These are phyloP conservation scores for Caenorhabditis latens DNA, from an alignment of 1,140 invertebrate species.

Conservation along the genomic window DNA sequence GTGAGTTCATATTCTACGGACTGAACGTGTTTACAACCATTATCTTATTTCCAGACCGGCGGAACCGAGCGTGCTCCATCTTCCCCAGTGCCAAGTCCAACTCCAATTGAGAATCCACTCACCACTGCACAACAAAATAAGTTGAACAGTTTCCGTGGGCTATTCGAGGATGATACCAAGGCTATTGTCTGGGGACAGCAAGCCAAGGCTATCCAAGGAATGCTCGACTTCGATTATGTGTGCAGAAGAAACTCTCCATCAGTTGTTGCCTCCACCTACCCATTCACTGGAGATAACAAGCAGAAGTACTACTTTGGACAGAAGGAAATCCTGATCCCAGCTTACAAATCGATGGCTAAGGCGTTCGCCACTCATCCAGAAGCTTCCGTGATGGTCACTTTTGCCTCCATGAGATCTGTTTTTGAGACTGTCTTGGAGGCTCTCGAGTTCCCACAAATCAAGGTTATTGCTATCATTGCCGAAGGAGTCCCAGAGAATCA, in stretches of 20 bases:
- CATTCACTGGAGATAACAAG: slow-evolving; percentile 97
- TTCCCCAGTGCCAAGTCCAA: not conserved
- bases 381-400: slow-evolving; percentile 97
- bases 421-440: slow-evolving; percentile 97
- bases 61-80: slow-evolving; percentile 63
- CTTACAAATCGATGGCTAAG: slow-evolving; percentile 97
- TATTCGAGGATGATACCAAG: slow-evolving; percentile 89
- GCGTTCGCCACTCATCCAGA: slow-evolving; percentile 94
- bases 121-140: slow-evolving; percentile 3
- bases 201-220: slow-evolving; percentile 89
- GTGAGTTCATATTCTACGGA: too few species aligned
- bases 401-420: slow-evolving; percentile 95
- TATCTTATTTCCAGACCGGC: slow-evolving; percentile 65
- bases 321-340: slow-evolving; percentile 92
- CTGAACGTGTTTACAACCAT: too few species aligned
- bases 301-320: slow-evolving; percentile 99
- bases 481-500: slow-evolving; percentile 99
- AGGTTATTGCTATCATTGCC: slow-evolving; percentile 97
- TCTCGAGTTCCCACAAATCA: slow-evolving; percentile 90
- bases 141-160: slow-evolving; percentile 57
- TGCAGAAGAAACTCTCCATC: slow-evolving; percentile 87
- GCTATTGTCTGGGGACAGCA: slow-evolving; percentile 99
- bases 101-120: slow-evolving; percentile 16
- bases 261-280: slow-evolving; percentile 96
- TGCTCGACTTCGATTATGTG: slow-evolving; percentile 99